Conservation (phyloP, 2,888 invertebrate species). For the Apamea monoglypha region DNA sequence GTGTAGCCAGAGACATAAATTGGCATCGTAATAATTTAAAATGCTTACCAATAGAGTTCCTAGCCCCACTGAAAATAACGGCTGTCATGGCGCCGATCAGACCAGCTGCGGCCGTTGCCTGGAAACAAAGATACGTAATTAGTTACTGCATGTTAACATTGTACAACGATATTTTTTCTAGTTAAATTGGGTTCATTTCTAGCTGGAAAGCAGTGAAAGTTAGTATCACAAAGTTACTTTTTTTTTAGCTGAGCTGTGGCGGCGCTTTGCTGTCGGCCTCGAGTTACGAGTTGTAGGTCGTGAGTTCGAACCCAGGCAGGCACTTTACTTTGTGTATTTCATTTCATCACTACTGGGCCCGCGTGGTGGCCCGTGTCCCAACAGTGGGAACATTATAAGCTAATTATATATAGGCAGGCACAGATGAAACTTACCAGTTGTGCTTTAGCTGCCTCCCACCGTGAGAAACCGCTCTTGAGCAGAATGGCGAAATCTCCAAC, state of each 20-base stretch:
- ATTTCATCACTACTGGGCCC: no score
- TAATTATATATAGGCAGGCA: not conserved
- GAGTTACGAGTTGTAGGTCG: no score
- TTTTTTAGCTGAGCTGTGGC: no score
- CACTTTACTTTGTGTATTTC: no score
- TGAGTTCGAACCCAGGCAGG: no score
- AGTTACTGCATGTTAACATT: not conserved
- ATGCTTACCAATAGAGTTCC: constrained; percentile 92
- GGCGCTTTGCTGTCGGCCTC: no score
- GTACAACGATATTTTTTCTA: not conserved
- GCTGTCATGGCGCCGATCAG: constrained; percentile 97
- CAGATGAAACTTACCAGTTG: constrained; percentile 92
- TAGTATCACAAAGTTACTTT: not conserved
- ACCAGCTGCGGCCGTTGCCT: constrained; percentile 96
- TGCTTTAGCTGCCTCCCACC: constrained; percentile 98
- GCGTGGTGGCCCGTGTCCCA: not conserved
- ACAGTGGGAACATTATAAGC: not conserved
- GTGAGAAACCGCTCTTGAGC: constrained; percentile 96
- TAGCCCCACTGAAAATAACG: constrained; percentile 95
- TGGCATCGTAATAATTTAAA: no score
- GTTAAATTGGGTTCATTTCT: not conserved
- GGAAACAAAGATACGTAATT: constrained; percentile 27
- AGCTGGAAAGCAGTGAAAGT: not conserved
- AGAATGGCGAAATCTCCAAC: constrained; percentile 99
- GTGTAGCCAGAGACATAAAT: no score